Conservation (phyloP, 2,113 vertebrate species). For the Fulica atra region DNA sequence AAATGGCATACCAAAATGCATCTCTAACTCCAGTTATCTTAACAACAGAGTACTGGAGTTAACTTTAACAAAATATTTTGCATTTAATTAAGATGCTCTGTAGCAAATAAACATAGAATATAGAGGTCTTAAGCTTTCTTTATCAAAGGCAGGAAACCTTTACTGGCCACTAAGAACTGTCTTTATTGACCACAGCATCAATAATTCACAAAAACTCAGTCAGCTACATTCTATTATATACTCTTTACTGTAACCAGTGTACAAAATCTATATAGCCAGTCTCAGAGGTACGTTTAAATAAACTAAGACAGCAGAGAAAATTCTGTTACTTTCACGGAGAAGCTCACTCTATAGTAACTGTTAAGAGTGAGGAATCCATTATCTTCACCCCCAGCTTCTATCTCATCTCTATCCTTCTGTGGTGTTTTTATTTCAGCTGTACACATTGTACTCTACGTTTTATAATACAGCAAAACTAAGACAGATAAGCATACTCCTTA, state of each 20-base stretch:
- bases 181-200: background rate
- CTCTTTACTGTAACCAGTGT: background rate
- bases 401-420: background rate
- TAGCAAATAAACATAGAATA: background rate
- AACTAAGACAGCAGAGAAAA: background rate
- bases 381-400: background rate
- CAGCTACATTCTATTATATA: background rate
- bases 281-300: background rate
- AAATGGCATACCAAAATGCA: background rate
- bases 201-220: constrained; percentile 38
- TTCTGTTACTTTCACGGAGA: background rate
- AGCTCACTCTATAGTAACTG: background rate
- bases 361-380: background rate
- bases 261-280: background rate
- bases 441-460: background rate
- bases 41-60: background rate
- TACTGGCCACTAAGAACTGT: background rate
- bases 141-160: constrained; percentile 19
- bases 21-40: background rate
- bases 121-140: background rate
- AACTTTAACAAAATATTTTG: background rate
- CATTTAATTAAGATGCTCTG: constrained; percentile 7
- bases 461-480: background rate
- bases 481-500: background rate
- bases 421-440: background rate